Percentiles rank a stretch among this genome's conserved stretches.
Conservation (phyloP, 2,113 vertebrate genomes). For the Cryptotis parvus region DNA sequence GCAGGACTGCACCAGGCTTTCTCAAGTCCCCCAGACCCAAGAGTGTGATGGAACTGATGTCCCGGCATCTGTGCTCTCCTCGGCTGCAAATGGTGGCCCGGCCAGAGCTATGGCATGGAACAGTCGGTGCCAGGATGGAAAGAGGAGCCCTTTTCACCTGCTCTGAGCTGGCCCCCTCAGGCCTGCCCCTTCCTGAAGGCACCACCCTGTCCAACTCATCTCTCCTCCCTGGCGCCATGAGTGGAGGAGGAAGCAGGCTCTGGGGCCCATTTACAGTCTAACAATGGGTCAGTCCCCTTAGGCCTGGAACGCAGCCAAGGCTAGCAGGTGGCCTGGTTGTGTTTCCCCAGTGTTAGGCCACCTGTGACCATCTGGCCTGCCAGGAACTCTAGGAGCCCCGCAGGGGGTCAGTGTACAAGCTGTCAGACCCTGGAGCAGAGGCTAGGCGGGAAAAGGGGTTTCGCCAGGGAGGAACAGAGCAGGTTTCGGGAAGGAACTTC, state of each 20-base stretch:
- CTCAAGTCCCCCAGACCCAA: not conserved
- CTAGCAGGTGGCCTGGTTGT: not conserved
- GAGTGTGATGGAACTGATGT: not conserved
- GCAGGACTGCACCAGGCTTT: not conserved
- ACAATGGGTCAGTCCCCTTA: not conserved
- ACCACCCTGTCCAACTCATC: not conserved
- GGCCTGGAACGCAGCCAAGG: slow-evolving; percentile 16
- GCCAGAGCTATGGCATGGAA: not conserved
- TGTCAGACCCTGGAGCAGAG: not conserved
- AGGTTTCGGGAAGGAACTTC: not conserved
- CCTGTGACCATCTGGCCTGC: not conserved
- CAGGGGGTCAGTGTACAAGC: not conserved
- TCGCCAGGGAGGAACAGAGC: not conserved
- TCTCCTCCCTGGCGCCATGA: not conserved
- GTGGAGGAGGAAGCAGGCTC: not conserved
- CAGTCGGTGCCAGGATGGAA: not conserved
- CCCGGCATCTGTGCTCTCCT: not conserved
- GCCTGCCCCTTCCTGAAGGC: not conserved
- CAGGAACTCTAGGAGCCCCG: not conserved
- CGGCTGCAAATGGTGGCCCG: not conserved
- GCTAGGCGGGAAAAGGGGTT: not conserved
- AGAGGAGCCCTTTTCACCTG: not conserved
- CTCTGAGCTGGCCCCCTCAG: rapidly evolving
- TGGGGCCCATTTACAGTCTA: not conserved
- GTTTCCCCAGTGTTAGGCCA: not conserved